Conservation (phyloP, 2,113 vertebrate species). For the Parus major region DNA sequence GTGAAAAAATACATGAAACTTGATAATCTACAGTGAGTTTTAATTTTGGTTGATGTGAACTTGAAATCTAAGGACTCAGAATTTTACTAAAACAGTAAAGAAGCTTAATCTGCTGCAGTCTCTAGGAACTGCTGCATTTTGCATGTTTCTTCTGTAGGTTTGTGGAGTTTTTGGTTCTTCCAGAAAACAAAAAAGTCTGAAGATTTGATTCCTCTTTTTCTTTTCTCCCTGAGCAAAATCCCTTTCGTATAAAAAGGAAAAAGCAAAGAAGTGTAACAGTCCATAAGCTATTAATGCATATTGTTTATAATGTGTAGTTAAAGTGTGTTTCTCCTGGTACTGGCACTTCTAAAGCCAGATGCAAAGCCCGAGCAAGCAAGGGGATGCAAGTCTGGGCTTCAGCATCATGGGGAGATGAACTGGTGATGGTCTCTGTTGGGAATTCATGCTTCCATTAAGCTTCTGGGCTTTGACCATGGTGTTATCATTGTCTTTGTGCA, state of each 20-base stretch:
- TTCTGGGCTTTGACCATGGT: background rate
- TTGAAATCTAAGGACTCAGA: background rate
- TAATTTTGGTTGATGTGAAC: background rate
- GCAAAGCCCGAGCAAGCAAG: background rate
- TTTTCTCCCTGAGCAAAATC: background rate
- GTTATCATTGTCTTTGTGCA: background rate
- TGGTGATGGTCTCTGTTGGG: background rate
- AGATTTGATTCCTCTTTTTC: background rate
- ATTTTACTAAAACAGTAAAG: background rate
- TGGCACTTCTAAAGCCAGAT: background rate
- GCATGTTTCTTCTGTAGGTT: background rate
- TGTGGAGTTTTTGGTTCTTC: background rate
- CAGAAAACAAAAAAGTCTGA: background rate
- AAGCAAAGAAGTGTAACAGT: background rate
- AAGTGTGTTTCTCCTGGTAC: background rate
- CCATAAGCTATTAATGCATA: background rate
- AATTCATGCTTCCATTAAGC: background rate
- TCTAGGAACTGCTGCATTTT: background rate
- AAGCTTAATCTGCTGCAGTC: background rate
- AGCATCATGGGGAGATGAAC: background rate
- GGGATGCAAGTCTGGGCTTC: background rate
- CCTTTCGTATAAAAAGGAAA: background rate
- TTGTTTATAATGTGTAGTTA: background rate
- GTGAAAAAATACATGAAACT: background rate
- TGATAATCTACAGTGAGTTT: background rate